Evolutionary conservation across 2,888 invertebrate genomes (phyloP).

Genomic region (Falcaria lacertinaria): DNA sequence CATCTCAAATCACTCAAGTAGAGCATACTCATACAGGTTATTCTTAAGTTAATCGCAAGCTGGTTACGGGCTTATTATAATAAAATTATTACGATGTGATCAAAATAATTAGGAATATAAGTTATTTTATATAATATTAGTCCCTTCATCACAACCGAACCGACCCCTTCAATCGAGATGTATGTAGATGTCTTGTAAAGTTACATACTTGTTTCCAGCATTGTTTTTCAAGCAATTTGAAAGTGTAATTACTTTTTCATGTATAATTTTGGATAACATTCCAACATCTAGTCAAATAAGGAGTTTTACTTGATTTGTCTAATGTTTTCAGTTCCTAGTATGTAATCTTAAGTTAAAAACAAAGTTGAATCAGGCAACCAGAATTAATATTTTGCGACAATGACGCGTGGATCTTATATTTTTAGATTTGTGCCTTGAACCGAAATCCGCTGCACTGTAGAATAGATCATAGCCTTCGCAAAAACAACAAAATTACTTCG

Average conservation of each 20-base stretch:
- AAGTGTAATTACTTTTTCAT: constrained; percentile 14
- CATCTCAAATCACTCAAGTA: background rate
- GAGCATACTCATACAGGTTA: background rate
- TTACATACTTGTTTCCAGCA: background rate
- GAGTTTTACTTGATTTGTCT: constrained; percentile 31
- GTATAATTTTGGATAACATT: constrained; percentile 58
- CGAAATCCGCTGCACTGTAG: constrained; percentile 45
- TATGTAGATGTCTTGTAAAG: background rate
- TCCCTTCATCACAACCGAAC: background rate
- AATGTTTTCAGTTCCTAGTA: constrained; percentile 1
- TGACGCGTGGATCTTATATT: constrained; percentile 16
- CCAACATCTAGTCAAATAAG: constrained; percentile 64
- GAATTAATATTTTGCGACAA: constrained; percentile 2
- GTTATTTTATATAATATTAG: background rate
- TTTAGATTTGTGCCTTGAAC: constrained; percentile 50
- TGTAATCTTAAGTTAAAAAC: constrained; percentile 1
- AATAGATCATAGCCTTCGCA: constrained; percentile 43
- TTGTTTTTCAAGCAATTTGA: background rate
- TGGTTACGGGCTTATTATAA: background rate
- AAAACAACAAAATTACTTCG: constrained; percentile 56
- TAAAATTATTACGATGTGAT: background rate
- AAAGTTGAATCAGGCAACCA: background rate
- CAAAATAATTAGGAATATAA: constrained; percentile 3
- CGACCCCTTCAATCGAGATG: too few species aligned
- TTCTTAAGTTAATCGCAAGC: background rate